phyloP scores from a whole-genome alignment of 2,797 vertebrate genomes.

The Pseudocheirus occidentalis region DNA sequence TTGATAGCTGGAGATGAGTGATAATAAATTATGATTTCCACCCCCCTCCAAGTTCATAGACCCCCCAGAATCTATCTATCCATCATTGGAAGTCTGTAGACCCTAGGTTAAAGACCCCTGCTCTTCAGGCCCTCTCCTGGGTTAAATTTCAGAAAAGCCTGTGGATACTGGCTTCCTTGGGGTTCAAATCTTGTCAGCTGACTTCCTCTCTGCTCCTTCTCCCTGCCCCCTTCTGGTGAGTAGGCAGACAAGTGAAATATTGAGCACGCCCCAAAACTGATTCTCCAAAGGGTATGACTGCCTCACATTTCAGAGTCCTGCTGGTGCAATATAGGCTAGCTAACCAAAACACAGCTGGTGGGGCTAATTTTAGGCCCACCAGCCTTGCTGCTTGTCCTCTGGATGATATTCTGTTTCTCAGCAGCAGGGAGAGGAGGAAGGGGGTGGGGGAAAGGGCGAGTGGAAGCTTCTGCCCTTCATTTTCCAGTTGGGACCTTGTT shows the following conservation, averaged over 20 bases:
- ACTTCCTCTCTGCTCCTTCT: conserved; percentile 68
- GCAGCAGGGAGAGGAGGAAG: conserved; percentile 44
- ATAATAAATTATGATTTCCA: background rate
- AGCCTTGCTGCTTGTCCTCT: conserved; percentile 48
- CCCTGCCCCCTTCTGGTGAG: background rate
- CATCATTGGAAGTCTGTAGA: background rate
- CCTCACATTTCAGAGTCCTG: conserved; percentile 57
- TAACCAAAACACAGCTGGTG: conserved; percentile 66
- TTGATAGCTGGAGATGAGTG: background rate
- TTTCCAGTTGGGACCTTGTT: conserved; percentile 46
- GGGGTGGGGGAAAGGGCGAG: background rate
- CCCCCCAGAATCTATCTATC: background rate
- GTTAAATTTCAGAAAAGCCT: conserved; percentile 50
- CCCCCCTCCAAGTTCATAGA: background rate
- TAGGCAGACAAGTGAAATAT: conserved; percentile 25
- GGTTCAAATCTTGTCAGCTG: conserved; percentile 62
- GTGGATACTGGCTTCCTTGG: conserved; percentile 58
- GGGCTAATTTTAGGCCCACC: conserved; percentile 45
- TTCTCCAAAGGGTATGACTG: conserved; percentile 12
- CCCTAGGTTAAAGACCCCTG: background rate
- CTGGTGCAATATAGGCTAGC: conserved; percentile 32
- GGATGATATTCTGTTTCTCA: conserved; percentile 48
- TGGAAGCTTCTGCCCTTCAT: conserved; percentile 12
- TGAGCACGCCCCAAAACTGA: background rate
- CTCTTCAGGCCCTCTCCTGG: conserved; percentile 36